Evolutionary conservation across 2,113 vertebrate species (phyloP), one percentile per base, ranked within the genome.

Genomic region (Siphamia tubifer): DNA sequence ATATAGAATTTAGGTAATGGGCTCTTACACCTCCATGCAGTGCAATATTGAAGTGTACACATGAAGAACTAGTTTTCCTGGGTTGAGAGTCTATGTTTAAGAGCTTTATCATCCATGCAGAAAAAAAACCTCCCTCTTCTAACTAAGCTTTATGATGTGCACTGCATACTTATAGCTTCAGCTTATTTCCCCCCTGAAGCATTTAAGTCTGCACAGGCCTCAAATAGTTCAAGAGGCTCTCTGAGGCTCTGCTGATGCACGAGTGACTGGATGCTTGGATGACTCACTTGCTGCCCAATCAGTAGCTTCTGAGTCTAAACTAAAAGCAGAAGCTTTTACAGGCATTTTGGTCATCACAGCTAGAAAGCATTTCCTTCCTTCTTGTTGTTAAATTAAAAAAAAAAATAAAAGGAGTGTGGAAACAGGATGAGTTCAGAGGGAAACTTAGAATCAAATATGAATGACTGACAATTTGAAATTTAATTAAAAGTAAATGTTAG

Each of bases 171-270:
- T 77, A 79, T 58, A 79, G 64, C 77, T 76, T 30, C 69, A 63
- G 79, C 84, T 90, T 86, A 81, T 83, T 68, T 61, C 65, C 81
- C 66, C 76, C 83, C 79, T 76, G 66, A 83, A 88, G 75, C 81
- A 77, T 88, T 87, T 86, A 75, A 82, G 81, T 83, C 81, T 71
- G 61, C 77, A 81, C 75, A 77, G 79, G 81, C 77, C 81, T 86
- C 81, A 81, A 84, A 87, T 87, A 87, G 87, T 86, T 86, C 79
- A 85, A 89, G 83, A 85, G 84, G 78, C 85, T 83, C 85, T 89
- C 69, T 13, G 49, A 83, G 77, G 68, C 80, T 79, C 75, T 72
- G 62, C 76, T 77, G 80, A 76, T 69, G 88, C 79, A 75, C 83
- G 69, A 85, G 78, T 68, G 73, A 81, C 77, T 84, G 68, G 66